A percentile compares a stretch with the other conserved stretches of the same genome.
Evolutionary conservation across 1,140 invertebrate genomes (phyloP).

Genomic region (Dendroctonus ponderosae): DNA sequence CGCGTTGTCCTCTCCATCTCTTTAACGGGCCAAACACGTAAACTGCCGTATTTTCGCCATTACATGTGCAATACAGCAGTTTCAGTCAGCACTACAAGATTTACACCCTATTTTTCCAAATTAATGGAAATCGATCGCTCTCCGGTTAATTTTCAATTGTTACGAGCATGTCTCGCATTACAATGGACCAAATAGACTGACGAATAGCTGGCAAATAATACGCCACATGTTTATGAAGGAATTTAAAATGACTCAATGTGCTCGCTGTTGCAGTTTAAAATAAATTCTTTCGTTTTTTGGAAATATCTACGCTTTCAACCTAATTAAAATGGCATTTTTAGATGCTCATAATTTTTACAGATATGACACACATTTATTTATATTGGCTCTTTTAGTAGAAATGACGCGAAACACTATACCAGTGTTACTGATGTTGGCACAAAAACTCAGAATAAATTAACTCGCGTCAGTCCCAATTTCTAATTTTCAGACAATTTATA

Average conservation of each 20-base stretch:
- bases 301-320: no score
- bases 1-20: no score
- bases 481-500: no score
- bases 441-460: no score
- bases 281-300: no score
- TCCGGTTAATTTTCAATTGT: slow-evolving; percentile 20
- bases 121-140: slow-evolving; percentile 12
- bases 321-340: no score
- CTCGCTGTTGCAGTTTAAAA: background rate
- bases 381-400: no score
- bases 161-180: slow-evolving; percentile 8
- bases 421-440: no score
- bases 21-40: background rate
- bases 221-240: background rate
- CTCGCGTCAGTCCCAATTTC: no score
- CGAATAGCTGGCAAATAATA: slow-evolving; percentile 1
- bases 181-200: slow-evolving; percentile 14
- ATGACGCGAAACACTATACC: no score
- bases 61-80: slow-evolving; percentile 2
- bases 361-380: no score
- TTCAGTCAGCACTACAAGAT: background rate
- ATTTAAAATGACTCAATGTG: slow-evolving; percentile 8
- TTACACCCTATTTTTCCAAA: slow-evolving; percentile 14
- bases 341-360: no score
- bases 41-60: background rate